Evolutionary conservation across 1,140 invertebrate species (phyloP), one percentile per base, ranked within the genome.

Genomic region (Drosophila aff.): DNA sequence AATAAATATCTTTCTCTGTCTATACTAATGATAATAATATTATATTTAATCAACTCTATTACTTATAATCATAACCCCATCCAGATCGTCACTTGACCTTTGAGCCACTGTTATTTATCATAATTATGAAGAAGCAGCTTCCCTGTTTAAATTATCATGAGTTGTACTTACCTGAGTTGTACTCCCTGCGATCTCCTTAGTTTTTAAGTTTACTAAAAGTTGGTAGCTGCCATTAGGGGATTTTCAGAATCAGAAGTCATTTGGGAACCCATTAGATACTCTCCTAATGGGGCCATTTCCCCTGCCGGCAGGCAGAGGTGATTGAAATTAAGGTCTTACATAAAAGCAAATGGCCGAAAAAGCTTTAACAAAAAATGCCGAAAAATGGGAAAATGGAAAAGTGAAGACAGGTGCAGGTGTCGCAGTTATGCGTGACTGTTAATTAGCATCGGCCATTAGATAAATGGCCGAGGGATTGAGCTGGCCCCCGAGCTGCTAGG

Each of bases 361-460:
- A 13, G 44, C 44, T 47, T 23, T 16, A 8, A 23, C 23, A 47
- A 9, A 31, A 65, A 36, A 10, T 18, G 15, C 11, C 66, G 31
- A 69, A 68, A 47, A 53, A 21, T 53, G 47, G 31, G 31, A 18
- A 26, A 53, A 40, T 57, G 53, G 53, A 40, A 55, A 23, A 28
- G 28, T 18, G 60, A 9, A 33, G 44, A 18, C 46, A 52, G 60
- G 38, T 57, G 47, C 69, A 75, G 71, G 73, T 76, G 73, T 80
- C 77, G 71, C 77, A 63, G 59, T 68, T 59, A 46, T 76, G 62
- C 69, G 71, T 81, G 73, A 63, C 67, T 60, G 55, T 65, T 67
- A 74, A 79, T 79, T 66, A 79, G 55, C 76, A 65, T 60, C 44
- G 46, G 57, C 49, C 64, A 67, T 67, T 67, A 67, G 64, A 47